Evolutionary conservation across 2,888 invertebrate genomes (phyloP).

Genomic region (Stictocephala bisonia): DNA sequence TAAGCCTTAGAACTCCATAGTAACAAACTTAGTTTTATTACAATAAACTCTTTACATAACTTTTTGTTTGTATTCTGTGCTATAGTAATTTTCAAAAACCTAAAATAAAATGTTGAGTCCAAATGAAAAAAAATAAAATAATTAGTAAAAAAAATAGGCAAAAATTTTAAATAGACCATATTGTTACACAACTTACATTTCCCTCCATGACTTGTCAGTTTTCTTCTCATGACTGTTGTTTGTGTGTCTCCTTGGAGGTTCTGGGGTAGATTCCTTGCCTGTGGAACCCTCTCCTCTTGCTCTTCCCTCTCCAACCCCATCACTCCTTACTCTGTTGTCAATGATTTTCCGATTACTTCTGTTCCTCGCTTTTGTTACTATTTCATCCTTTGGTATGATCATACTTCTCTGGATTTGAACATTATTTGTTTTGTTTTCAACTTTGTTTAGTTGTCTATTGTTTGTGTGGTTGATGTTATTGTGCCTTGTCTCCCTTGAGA

Average conservation of each 20-base stretch:
- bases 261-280: slow-evolving; percentile 53
- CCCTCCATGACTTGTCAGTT: slow-evolving; percentile 63
- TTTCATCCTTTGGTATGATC: slow-evolving; percentile 19
- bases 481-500: too few relatives aligned
- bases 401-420: neutral
- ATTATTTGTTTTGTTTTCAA: slow-evolving; percentile 3
- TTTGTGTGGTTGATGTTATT: too few relatives aligned
- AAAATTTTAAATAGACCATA: too few relatives aligned
- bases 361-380: slow-evolving; percentile 26
- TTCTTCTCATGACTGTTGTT: slow-evolving; percentile 48
- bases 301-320: slow-evolving; percentile 56
- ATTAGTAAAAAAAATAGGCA: too few relatives aligned
- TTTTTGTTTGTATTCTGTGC: too few relatives aligned
- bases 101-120: too few relatives aligned
- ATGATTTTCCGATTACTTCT: slow-evolving; percentile 48
- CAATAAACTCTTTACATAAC: too few relatives aligned
- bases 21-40: too few relatives aligned
- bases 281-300: slow-evolving; percentile 56
- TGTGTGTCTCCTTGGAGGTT: slow-evolving; percentile 54
- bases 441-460: neutral
- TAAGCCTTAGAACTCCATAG: too few relatives aligned
- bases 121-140: too few relatives aligned
- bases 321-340: slow-evolving; percentile 42
- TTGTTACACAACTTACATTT: slow-evolving; percentile 60
- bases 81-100: too few relatives aligned